phyloP scores from a whole-genome alignment of 1,140 invertebrate species.

The Sitobion miscanthi region DNA sequence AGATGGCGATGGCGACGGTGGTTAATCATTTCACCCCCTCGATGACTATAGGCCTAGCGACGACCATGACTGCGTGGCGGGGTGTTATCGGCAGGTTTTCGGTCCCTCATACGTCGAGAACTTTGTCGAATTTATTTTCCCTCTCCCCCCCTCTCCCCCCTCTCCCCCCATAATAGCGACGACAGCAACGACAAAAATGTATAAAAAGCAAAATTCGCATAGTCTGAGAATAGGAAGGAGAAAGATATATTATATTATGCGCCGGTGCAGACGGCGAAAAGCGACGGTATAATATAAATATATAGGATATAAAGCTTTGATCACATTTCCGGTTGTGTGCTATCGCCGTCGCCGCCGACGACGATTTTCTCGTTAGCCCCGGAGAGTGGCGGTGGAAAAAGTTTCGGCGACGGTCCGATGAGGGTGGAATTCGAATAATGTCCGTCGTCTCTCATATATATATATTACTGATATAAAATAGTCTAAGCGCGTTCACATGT shows the following conservation, averaged over 20 bases:
- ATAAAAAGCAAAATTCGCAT: constrained; percentile 1
- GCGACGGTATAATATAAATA: not conserved
- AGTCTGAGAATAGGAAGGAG: not conserved
- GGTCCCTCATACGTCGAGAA: not conserved
- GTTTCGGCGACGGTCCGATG: constrained; percentile 30
- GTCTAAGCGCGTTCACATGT: not conserved
- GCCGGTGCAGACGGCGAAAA: not conserved
- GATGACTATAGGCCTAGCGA: not conserved
- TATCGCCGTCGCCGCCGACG: not conserved
- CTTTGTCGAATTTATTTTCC: not conserved
- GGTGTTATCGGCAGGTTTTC: not conserved
- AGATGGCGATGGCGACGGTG: not conserved
- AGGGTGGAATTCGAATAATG: constrained; percentile 41
- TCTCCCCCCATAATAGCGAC: not conserved
- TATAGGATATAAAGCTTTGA: constrained; percentile 3
- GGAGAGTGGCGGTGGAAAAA: not conserved
- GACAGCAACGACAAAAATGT: not conserved
- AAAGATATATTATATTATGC: not conserved
- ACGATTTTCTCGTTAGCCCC: constrained; percentile 37
- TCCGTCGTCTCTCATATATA: not conserved
- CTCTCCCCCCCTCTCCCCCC: not conserved
- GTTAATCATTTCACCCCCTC: not conserved
- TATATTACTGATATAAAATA: not conserved
- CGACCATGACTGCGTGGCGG: not conserved
- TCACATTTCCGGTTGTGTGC: constrained; percentile 35